Percentiles rank a stretch among this genome's conserved stretches.
Evolutionary conservation across 2,888 invertebrate species (phyloP).

Genomic region (Drosophila mulleri): DNA sequence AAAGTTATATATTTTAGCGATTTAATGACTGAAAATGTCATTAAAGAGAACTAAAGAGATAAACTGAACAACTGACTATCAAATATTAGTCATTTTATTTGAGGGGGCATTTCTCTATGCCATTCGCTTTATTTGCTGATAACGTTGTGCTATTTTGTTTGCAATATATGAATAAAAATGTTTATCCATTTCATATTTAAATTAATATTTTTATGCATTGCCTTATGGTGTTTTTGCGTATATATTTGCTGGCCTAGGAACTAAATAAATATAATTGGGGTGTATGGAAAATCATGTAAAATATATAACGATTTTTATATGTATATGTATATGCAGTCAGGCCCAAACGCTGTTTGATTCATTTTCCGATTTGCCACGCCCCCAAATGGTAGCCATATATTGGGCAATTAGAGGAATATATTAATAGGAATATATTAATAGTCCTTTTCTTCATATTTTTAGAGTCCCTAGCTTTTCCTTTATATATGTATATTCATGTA

Average conservation of each 20-base stretch:
- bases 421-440: too few relatives aligned
- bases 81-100: slow-evolving; percentile 36
- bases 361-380: too few relatives aligned
- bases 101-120: slow-evolving; percentile 23
- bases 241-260: background rate
- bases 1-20: slow-evolving; percentile 26
- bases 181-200: slow-evolving; percentile 59
- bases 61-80: slow-evolving; percentile 38
- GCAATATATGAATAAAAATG: slow-evolving; percentile 51
- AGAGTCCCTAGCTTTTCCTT: too few relatives aligned
- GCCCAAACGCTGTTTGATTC: too few relatives aligned
- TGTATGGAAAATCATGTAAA: background rate
- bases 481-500: too few relatives aligned
- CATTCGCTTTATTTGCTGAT: slow-evolving; percentile 52
- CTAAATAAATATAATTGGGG: background rate
- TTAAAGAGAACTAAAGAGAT: slow-evolving; percentile 45
- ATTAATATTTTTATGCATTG: slow-evolving; percentile 60
- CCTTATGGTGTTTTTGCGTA: too few relatives aligned
- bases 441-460: too few relatives aligned
- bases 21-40: slow-evolving; percentile 66
- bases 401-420: too few relatives aligned
- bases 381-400: too few relatives aligned
- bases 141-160: slow-evolving; percentile 51
- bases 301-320: too few relatives aligned
- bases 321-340: too few relatives aligned